Evolutionary conservation across 2,888 invertebrate species (phyloP).

Genomic region (Crematogaster levior): DNA sequence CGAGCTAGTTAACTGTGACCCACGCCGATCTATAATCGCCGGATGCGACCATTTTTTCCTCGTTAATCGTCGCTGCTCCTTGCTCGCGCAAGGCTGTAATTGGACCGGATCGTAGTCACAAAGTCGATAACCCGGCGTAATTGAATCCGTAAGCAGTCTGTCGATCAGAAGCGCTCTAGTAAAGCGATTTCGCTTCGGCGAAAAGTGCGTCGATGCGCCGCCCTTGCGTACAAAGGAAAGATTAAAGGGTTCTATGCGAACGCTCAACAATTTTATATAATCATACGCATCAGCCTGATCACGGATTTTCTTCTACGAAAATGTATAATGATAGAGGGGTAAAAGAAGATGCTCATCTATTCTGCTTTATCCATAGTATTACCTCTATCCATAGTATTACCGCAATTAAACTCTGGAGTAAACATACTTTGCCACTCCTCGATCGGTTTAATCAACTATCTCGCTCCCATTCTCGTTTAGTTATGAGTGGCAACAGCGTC

Average conservation of each 20-base stretch:
- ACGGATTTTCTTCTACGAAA: conserved; percentile 53
- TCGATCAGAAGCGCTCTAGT: conserved; percentile 68
- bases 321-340: conserved; percentile 43
- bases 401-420: conserved; percentile 11
- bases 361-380: background rate
- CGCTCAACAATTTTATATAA: conserved; percentile 67
- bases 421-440: background rate
- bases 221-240: conserved; percentile 53
- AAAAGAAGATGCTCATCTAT: conserved; percentile 29
- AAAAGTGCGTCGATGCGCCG: conserved; percentile 59
- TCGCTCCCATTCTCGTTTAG: background rate
- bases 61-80: conserved; percentile 68
- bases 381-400: background rate
- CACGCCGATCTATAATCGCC: conserved; percentile 62
- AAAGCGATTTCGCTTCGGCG: conserved; percentile 42
- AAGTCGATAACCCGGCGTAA: conserved; percentile 73
- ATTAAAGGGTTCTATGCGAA: conserved; percentile 55
- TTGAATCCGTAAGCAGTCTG: conserved; percentile 74
- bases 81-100: conserved; percentile 64
- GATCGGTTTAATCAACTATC: conserved; percentile 4
- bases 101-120: conserved; percentile 71
- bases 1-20: conserved; percentile 55
- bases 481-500: background rate
- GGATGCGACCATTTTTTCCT: conserved; percentile 58
- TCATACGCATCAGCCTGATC: conserved; percentile 53